phyloP scores from a whole-genome alignment of 1,140 invertebrate genomes.

The Sipha flava region DNA sequence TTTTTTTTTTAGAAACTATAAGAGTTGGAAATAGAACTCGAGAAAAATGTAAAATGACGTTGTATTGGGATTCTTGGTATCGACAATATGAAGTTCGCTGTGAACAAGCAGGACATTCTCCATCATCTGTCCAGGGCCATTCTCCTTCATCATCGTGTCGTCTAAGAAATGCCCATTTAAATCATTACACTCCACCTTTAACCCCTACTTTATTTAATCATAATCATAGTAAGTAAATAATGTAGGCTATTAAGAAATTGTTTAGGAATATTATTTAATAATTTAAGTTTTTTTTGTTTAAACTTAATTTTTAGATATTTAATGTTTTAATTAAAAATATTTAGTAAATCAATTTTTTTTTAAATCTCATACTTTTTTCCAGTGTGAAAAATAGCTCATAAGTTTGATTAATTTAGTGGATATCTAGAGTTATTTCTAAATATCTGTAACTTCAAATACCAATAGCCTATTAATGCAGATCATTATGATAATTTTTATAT shows the following conservation, averaged over 20 bases:
- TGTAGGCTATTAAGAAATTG: neutral
- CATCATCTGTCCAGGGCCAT: conserved; percentile 24
- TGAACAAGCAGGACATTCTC: conserved; percentile 29
- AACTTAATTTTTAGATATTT: neutral
- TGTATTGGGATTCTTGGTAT: conserved; percentile 94
- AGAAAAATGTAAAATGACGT: conserved; percentile 36
- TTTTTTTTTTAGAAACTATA: conserved; percentile 2
- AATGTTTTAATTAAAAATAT: too few species aligned
- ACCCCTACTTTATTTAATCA: conserved; percentile 31
- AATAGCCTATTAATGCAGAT: too few species aligned
- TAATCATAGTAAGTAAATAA: conserved; percentile 26
- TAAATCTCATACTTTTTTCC: too few species aligned
- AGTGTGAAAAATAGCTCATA: too few species aligned
- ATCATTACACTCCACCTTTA: conserved; percentile 24
- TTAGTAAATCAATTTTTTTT: too few species aligned
- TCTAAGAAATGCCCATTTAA: conserved; percentile 19
- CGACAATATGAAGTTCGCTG: conserved; percentile 45
- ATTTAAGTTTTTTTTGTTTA: neutral
- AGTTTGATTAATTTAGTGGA: too few species aligned
- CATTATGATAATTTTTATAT: too few species aligned
- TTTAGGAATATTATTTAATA: too few species aligned
- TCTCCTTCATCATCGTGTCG: conserved; percentile 19
- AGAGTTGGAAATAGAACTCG: conserved; percentile 9
- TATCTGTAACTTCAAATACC: too few species aligned
- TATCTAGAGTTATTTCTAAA: too few species aligned